Percentiles rank a stretch among this genome's conserved stretches.
phyloP scores from a whole-genome alignment of 30 jellyfish, hydroid and myxozoan species.

The Morbakka virulenta region DNA sequence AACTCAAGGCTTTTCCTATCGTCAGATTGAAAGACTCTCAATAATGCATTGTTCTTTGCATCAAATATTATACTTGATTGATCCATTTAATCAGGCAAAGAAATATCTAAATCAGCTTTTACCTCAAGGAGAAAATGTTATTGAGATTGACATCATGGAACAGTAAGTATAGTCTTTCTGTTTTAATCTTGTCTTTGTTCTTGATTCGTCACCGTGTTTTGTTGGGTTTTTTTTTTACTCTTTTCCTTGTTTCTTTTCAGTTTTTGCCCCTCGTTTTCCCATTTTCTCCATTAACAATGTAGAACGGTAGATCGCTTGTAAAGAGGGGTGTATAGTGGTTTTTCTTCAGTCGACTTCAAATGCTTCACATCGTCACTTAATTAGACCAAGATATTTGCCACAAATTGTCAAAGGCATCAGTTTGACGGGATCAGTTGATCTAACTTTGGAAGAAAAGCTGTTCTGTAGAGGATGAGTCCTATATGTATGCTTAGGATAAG shows the following conservation, averaged over 20 bases:
- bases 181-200: no score
- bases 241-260: not conserved
- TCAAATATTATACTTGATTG: slow-evolving; percentile 44
- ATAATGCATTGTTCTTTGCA: slow-evolving; percentile 36
- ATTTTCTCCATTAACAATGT: no score
- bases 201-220: no score
- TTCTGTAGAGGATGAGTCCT: no score
- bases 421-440: no score
- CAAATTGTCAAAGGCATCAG: no score
- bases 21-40: slow-evolving; percentile 57
- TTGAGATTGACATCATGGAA: slow-evolving; percentile 33
- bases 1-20: slow-evolving; percentile 37
- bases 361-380: no score
- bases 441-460: no score
- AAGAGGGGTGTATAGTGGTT: no score
- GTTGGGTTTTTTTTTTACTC: not conserved
- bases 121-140: slow-evolving; percentile 27
- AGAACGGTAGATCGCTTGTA: not conserved
- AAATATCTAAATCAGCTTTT: not conserved
- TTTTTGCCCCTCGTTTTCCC: not conserved
- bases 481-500: no score
- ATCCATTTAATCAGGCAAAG: slow-evolving; percentile 57
- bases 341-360: no score
- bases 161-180: slow-evolving; percentile 27
- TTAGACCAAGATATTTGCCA: no score